phyloP scores from a whole-genome alignment of 2,888 invertebrate genomes.

The Papilio elwesi region DNA sequence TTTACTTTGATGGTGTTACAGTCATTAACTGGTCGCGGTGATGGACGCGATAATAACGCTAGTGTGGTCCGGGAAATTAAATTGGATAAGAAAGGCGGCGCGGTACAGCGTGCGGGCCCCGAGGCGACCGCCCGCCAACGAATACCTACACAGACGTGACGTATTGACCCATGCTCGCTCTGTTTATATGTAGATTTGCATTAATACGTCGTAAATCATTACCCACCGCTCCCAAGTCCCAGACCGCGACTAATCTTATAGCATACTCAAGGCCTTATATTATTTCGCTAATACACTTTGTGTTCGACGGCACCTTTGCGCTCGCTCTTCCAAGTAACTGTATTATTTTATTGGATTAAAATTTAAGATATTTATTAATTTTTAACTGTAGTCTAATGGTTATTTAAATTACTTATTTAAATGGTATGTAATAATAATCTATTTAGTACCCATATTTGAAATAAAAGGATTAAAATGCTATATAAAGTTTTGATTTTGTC shows the following conservation, averaged over 20 bases:
- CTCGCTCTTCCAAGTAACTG: neutral
- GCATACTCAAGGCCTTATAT: conserved; percentile 63
- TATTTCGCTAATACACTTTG: conserved; percentile 69
- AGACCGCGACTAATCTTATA: conserved; percentile 39
- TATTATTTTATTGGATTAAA: neutral
- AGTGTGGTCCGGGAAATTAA: conserved; percentile 61
- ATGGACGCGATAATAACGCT: conserved; percentile 60
- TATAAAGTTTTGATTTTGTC: neutral
- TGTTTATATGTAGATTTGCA: conserved; percentile 73
- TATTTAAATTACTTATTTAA: neutral
- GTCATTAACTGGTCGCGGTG: conserved; percentile 46
- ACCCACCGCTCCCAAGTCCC: conserved; percentile 52
- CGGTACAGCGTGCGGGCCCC: conserved; percentile 53
- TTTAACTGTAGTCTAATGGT: neutral
- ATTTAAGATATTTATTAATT: neutral
- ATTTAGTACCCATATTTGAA: too few species aligned
- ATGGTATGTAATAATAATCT: too few species aligned
- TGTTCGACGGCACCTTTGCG: conserved; percentile 49
- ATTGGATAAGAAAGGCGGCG: conserved; percentile 59
- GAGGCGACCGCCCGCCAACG: conserved; percentile 47
- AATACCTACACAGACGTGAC: conserved; percentile 39
- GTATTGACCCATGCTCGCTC: conserved; percentile 50
- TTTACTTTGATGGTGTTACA: conserved; percentile 37
- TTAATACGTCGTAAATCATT: conserved; percentile 76
- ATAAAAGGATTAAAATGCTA: too few species aligned